Conservation (phyloP, 2,888 invertebrate genomes). For the Priocnemis perturbator region DNA sequence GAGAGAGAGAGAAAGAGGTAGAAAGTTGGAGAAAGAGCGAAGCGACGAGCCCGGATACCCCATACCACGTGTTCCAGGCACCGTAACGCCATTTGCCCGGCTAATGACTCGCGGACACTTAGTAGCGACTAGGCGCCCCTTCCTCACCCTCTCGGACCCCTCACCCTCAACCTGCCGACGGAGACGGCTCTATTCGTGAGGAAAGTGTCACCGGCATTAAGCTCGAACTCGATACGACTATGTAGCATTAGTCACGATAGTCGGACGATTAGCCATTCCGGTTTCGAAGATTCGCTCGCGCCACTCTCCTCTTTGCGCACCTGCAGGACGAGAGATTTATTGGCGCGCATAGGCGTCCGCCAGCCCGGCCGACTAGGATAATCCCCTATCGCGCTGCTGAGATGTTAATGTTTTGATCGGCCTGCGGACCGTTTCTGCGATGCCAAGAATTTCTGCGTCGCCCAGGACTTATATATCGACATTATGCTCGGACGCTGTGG, state of each 20-base stretch:
- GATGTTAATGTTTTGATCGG: no score
- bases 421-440: no score
- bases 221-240: not conserved
- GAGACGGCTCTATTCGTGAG: conserved; percentile 37
- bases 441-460: no score
- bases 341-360: no score
- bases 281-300: conserved; percentile 4
- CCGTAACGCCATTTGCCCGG: conserved; percentile 72
- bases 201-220: conserved; percentile 25
- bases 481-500: no score
- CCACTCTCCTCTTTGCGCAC: no score
- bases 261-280: conserved; percentile 6
- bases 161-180: not conserved
- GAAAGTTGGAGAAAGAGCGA: conserved; percentile 22
- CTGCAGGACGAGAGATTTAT: no score
- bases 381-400: no score
- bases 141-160: conserved; percentile 10
- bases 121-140: conserved; percentile 22
- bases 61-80: conserved; percentile 69
- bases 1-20: not conserved
- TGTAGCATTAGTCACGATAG: not conserved
- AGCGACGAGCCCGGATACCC: conserved; percentile 39
- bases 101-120: conserved; percentile 73
- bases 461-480: no score
- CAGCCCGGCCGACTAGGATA: no score